Evolutionary conservation across 2,888 invertebrate species (phyloP).

Genomic region (Nomada fucata): DNA sequence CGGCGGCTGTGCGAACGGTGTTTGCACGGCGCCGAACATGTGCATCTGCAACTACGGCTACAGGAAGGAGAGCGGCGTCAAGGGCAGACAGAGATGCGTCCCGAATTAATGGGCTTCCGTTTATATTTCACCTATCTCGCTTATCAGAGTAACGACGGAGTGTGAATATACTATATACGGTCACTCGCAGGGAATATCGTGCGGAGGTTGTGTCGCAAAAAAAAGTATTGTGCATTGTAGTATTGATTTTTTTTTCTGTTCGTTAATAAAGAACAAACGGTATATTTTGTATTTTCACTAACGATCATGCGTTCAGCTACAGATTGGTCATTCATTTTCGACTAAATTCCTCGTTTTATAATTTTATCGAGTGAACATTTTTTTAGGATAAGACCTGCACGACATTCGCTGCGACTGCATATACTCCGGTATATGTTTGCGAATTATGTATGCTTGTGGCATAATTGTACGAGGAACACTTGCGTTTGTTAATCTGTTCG

Average conservation of each 20-base stretch:
- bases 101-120: conserved; percentile 70
- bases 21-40: conserved; percentile 90
- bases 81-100: conserved; percentile 88
- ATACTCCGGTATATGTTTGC: too few relatives aligned
- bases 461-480: not conserved
- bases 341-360: too few relatives aligned
- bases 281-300: too few relatives aligned
- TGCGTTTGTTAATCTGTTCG: not conserved
- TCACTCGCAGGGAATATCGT: not conserved
- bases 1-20: conserved; percentile 90
- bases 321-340: too few relatives aligned
- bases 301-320: too few relatives aligned
- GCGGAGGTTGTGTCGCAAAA: not conserved
- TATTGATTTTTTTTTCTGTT: too few relatives aligned
- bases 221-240: too few relatives aligned
- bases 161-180: not conserved
- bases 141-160: not conserved
- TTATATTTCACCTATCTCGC: not conserved
- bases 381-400: too few relatives aligned
- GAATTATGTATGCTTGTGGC: not conserved
- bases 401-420: too few relatives aligned
- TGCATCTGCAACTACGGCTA: conserved; percentile 91
- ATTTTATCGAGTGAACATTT: too few relatives aligned
- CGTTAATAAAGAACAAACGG: too few relatives aligned
- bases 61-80: conserved; percentile 87